Evolutionary conservation across 2,113 vertebrate species (phyloP).

Genomic region (Vidua macroura): DNA sequence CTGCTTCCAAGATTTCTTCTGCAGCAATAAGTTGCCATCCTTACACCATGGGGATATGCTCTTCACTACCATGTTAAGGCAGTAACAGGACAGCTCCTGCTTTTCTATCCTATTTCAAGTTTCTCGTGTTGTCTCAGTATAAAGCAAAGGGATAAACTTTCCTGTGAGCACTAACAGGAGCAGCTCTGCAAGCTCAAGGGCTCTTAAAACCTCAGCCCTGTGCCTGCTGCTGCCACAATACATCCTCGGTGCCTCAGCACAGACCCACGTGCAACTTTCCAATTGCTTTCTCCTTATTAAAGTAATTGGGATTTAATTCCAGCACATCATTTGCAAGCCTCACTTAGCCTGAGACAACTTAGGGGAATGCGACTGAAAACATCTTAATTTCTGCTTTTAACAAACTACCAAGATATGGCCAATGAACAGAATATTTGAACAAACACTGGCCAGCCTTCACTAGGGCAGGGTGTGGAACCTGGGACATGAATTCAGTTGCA

Average conservation of each 20-base stretch:
- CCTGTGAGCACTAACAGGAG: background rate
- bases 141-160: background rate
- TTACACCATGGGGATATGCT: background rate
- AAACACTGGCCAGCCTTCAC: background rate
- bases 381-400: background rate
- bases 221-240: background rate
- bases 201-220: background rate
- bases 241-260: background rate
- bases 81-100: background rate
- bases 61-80: background rate
- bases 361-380: background rate
- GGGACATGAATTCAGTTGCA: background rate
- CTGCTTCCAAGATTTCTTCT: background rate
- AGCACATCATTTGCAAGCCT: background rate
- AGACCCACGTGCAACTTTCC: background rate
- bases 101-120: background rate
- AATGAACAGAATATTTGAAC: background rate
- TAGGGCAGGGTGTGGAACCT: background rate
- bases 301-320: background rate
- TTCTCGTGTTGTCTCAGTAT: background rate
- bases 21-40: background rate
- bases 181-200: background rate
- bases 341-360: background rate
- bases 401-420: background rate
- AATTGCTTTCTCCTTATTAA: background rate